phyloP scores from a whole-genome alignment of 2,113 vertebrate species.

The Aphelocoma coerulescens region DNA sequence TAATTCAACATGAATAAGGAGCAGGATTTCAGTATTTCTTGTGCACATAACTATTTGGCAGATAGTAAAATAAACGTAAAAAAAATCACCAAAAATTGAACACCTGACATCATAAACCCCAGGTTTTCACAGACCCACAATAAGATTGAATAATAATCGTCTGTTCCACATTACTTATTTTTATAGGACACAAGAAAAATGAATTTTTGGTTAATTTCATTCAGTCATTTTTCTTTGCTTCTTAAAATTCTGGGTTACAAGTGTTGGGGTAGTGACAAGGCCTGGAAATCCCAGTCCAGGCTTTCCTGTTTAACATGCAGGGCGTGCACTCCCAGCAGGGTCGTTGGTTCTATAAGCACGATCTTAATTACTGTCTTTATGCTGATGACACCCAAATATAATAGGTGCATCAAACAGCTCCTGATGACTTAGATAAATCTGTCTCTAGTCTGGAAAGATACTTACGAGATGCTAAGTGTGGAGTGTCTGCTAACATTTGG shows the following conservation, averaged over 20 bases:
- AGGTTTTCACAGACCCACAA: not conserved
- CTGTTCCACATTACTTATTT: not conserved
- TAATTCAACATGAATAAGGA: not conserved
- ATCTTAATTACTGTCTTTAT: slow-evolving; percentile 32
- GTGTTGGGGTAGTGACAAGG: not conserved
- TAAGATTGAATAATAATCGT: rapidly evolving
- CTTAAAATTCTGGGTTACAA: not conserved
- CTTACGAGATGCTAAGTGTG: not conserved
- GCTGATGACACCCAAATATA: slow-evolving; percentile 26
- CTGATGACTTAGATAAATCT: slow-evolving; percentile 6
- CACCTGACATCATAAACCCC: not conserved
- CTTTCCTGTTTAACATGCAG: not conserved
- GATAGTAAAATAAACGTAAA: not conserved
- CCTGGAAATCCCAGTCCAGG: not conserved
- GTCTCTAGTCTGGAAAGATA: not conserved
- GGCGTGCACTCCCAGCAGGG: not conserved
- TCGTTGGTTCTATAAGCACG: not conserved
- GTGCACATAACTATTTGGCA: not conserved
- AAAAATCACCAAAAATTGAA: not conserved
- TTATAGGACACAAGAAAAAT: not conserved
- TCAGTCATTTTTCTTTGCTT: not conserved
- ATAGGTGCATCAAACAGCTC: slow-evolving; percentile 5
- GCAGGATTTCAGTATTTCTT: not conserved
- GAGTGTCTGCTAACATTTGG: not conserved
- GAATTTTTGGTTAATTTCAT: not conserved